A percentile compares a stretch with the other conserved stretches of the same genome.
phyloP scores from a whole-genome alignment of 2,113 vertebrate species.

The Meles meles region DNA sequence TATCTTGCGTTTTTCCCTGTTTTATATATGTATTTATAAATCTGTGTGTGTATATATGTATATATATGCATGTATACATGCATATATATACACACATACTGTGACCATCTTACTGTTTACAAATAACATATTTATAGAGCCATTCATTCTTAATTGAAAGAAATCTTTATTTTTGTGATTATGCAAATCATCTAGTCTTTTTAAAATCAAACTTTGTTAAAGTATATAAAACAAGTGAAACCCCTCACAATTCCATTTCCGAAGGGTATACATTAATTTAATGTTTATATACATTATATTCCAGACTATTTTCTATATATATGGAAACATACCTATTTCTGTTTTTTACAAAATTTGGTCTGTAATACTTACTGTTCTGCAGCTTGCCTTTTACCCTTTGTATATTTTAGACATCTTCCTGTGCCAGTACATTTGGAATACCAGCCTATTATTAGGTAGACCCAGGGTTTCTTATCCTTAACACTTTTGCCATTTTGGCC shows the following conservation, averaged over 20 bases:
- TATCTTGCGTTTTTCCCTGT: not conserved
- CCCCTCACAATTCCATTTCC: not conserved
- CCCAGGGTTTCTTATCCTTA: not conserved
- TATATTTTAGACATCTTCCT: not conserved
- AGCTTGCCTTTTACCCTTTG: not conserved
- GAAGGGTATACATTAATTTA: not conserved
- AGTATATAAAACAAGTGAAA: not conserved
- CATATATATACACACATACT: not conserved
- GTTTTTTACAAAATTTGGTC: not conserved
- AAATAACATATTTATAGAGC: not conserved
- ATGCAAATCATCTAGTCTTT: not conserved
- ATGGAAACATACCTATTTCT: not conserved
- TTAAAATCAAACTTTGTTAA: not conserved
- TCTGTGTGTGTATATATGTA: too few species aligned
- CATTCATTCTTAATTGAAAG: not conserved
- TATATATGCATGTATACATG: not conserved
- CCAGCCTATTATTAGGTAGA: not conserved
- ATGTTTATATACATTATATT: not conserved
- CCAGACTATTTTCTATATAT: not conserved
- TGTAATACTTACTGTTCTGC: not conserved
- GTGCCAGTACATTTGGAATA: not conserved
- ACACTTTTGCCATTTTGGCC: not conserved
- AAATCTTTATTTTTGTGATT: not conserved
- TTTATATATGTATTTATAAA: not conserved
- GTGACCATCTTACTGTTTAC: not conserved